Percentiles rank a stretch among this genome's conserved stretches.
These are phyloP conservation scores for Dicaeum eximium DNA, from an alignment of 2,113 vertebrate genomes.

Conservation along the genomic window DNA sequence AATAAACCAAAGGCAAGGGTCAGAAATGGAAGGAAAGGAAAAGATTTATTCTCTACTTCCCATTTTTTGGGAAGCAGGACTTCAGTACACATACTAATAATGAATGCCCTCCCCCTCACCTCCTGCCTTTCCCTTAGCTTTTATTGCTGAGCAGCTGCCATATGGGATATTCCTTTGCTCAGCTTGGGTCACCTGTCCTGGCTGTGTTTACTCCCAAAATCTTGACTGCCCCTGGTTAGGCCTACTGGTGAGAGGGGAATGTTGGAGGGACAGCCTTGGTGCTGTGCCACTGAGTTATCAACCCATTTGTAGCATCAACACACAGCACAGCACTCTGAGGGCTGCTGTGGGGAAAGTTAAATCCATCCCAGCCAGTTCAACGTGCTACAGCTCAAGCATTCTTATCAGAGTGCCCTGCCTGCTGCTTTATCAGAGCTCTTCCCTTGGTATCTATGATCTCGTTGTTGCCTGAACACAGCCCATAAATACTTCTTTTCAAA, in stretches of 20 bases:
- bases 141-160: not conserved
- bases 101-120: not conserved
- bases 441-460: not conserved
- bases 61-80: not conserved
- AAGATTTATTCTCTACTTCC: not conserved
- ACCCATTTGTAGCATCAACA: not conserved
- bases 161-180: not conserved
- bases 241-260: not conserved
- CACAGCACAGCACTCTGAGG: not conserved
- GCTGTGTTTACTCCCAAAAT: too few species aligned
- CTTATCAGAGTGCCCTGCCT: not conserved
- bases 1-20: not conserved
- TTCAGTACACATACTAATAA: not conserved
- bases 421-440: not conserved
- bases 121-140: not conserved
- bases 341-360: not conserved
- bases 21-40: not conserved
- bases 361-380: not conserved
- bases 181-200: not conserved
- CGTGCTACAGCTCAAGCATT: not conserved
- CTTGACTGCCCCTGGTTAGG: fast-evolving
- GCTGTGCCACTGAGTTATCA: not conserved
- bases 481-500: not conserved
- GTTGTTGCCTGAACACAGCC: not conserved
- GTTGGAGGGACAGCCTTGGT: not conserved